Evolutionary conservation across 2,113 vertebrate genomes (phyloP).

Genomic region (Alaudala cheleensis): DNA sequence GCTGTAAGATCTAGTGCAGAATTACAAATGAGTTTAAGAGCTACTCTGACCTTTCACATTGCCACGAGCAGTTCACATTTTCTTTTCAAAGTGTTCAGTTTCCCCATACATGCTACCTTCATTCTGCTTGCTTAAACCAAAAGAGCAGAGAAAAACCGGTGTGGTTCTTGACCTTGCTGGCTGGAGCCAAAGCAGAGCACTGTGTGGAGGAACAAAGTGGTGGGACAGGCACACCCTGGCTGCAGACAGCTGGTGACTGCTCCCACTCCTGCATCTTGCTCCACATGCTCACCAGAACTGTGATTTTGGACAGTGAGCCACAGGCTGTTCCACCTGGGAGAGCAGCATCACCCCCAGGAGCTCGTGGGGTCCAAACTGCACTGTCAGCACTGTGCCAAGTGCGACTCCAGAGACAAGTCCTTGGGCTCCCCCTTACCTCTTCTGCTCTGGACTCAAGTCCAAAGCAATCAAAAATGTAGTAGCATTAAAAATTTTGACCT

Average conservation of each 20-base stretch:
- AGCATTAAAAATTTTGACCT: not conserved
- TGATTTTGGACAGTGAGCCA: not conserved
- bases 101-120: not conserved
- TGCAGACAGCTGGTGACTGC: not conserved
- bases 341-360: not conserved
- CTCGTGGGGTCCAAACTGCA: not conserved
- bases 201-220: not conserved
- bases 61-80: not conserved
- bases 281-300: not conserved
- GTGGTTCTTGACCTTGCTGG: not conserved
- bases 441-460: not conserved
- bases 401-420: not conserved
- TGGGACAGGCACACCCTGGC: not conserved
- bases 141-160: not conserved
- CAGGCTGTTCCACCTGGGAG: not conserved
- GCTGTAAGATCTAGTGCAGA: conserved; percentile 68
- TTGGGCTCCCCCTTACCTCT: not conserved
- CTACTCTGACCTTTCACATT: not conserved
- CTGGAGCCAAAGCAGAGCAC: not conserved
- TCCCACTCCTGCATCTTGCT: not conserved
- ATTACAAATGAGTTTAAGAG: not conserved
- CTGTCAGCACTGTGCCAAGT: not conserved
- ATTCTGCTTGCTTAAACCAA: not conserved
- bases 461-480: not conserved
- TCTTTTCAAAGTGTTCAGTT: not conserved